Conservation (phyloP, 2,797 vertebrate genomes). For the Hafferia zeledoni region DNA sequence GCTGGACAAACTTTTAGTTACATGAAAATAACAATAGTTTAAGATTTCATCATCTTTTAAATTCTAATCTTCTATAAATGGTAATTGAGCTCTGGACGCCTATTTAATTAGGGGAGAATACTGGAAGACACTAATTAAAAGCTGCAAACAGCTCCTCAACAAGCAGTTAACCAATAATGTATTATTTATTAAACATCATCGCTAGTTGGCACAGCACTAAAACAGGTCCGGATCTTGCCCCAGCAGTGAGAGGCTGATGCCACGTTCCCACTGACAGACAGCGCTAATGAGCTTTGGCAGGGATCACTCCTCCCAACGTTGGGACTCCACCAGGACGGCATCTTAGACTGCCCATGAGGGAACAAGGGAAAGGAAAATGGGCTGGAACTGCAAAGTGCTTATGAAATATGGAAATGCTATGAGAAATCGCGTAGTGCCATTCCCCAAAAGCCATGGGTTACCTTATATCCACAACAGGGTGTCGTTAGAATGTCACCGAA, state of each 20-base stretch:
- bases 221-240: not conserved
- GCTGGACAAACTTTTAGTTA: not conserved
- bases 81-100: not conserved
- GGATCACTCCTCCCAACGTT: not conserved
- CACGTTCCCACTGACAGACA: not conserved
- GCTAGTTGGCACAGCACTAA: not conserved
- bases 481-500: not conserved
- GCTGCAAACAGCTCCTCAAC: not conserved
- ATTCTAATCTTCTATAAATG: not conserved
- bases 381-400: not conserved
- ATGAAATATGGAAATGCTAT: not conserved
- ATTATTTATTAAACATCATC: not conserved
- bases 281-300: not conserved
- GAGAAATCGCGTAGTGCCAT: rapidly evolving
- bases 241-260: not conserved
- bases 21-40: not conserved
- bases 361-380: not conserved
- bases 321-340: not conserved
- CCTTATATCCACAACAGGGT: not conserved
- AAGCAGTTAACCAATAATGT: not conserved
- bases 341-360: not conserved
- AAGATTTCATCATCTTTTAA: not conserved
- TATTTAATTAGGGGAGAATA: not conserved
- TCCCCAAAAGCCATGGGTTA: not conserved
- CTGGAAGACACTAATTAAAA: not conserved